Base-by-base conservation (phyloP, 1,140 invertebrate genomes). In the Drosophila bifasciata region DNA sequence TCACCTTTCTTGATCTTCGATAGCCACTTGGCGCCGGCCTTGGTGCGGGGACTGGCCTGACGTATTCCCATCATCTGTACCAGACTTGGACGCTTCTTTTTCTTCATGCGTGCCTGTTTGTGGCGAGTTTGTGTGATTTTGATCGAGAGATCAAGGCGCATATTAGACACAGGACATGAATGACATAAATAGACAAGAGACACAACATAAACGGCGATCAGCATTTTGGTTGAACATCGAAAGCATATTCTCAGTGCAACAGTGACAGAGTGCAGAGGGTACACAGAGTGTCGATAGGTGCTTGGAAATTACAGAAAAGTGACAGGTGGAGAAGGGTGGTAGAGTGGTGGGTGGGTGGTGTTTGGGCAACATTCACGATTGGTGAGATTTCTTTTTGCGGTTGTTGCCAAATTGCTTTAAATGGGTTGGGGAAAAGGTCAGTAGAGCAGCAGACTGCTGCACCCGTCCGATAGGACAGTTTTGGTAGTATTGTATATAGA, bases 21-120 rank as follows among this genome's bases (percentile, higher is more conserved):
- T 60, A 97, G 91, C 96, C 96, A 97, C 84, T 96, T 97, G 45
- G 95, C 95, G 4, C 96, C 96, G 89, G 96, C 96, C 91, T 96
- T 97, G 0, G 96, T 95, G 44, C 96, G 93, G 5, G 96, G 95
- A 74, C 96, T 96, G 85, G 96, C 92, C 78, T 95, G 94, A 50
- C 95, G 93, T 80, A 96, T 92, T 61, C 95, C 95, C 90, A 96
- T 95, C 93, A 97, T 95, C 86, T 96, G 95, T 41, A 96, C 95
- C 69, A 97, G 91, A 85, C 96, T 96, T 53, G 96, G 96, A 48
- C 95, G 93, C 89, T 96, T 96, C 91, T 95, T 95, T 89, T 95
- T 95, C 68, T 92, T 93, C 78, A 94, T 91, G 50, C 94, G 93
- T 51, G 94, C 92, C 93, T 94, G 85, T 67, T 44, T 56, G 73